A percentile compares a stretch with the other conserved stretches of the same genome.
phyloP scores from a whole-genome alignment of 2,113 vertebrate species.

The Sinosuthora webbiana region DNA sequence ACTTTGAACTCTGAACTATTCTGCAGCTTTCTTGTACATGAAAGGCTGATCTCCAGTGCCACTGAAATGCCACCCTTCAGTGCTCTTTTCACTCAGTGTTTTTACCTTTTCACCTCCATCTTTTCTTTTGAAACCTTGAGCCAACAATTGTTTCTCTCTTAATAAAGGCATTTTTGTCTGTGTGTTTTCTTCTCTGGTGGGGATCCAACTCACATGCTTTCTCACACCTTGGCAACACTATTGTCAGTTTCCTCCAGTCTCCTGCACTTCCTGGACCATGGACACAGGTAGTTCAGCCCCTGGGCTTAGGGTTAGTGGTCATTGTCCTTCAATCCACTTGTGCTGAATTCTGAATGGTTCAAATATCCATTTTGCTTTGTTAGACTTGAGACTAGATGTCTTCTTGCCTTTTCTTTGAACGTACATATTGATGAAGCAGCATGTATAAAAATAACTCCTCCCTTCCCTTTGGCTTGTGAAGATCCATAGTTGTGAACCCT shows the following conservation, averaged over 20 bases:
- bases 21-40: background rate
- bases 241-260: background rate
- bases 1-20: background rate
- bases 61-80: background rate
- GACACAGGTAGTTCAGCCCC: background rate
- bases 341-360: background rate
- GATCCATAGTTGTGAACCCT: background rate
- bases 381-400: background rate
- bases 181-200: background rate
- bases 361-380: background rate
- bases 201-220: background rate
- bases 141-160: background rate
- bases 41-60: background rate
- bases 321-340: rapidly evolving
- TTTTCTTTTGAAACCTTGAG: background rate
- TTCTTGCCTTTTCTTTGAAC: background rate
- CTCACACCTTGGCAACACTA: background rate
- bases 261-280: background rate
- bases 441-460: background rate
- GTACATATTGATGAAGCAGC: background rate
- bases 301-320: background rate
- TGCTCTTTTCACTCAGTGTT: background rate
- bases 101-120: background rate
- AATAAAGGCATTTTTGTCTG: background rate
- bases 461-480: background rate